phyloP scores from a whole-genome alignment of 2,888 invertebrate species.

The Cantharis rufa region DNA sequence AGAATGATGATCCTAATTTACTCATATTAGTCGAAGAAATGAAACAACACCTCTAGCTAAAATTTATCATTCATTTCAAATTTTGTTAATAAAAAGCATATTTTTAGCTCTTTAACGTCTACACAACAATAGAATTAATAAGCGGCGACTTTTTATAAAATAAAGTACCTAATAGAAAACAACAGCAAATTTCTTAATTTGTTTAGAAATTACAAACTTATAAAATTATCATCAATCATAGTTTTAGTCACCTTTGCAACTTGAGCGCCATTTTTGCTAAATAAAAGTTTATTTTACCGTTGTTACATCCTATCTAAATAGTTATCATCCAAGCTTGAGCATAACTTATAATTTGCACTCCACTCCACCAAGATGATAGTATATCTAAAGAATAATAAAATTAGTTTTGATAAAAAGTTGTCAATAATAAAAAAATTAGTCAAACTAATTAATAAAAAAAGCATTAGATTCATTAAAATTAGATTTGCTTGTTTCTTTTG shows the following conservation, averaged over 20 bases:
- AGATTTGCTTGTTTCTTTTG: constrained; percentile 8
- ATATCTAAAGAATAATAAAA: background rate
- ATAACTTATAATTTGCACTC: background rate
- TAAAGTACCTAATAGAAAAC: constrained; percentile 19
- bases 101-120: constrained; percentile 30
- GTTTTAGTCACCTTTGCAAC: background rate
- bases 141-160: constrained; percentile 20
- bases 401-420: background rate
- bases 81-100: constrained; percentile 32
- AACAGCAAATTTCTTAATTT: constrained; percentile 28
- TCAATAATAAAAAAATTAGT: constrained; percentile 3
- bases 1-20: constrained; percentile 21
- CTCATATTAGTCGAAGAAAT: constrained; percentile 25
- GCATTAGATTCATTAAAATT: constrained; percentile 11
- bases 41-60: constrained; percentile 29
- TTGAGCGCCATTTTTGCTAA: background rate
- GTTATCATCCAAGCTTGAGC: background rate
- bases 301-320: background rate
- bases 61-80: constrained; percentile 34
- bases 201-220: constrained; percentile 7
- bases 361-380: background rate
- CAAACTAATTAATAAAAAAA: constrained; percentile 4
- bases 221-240: constrained; percentile 1
- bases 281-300: background rate
- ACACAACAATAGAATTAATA: constrained; percentile 30